A percentile compares a stretch with the other conserved stretches of the same genome.
Conservation (phyloP, 1,140 invertebrate species). For the Teleogryllus occipitalis region DNA sequence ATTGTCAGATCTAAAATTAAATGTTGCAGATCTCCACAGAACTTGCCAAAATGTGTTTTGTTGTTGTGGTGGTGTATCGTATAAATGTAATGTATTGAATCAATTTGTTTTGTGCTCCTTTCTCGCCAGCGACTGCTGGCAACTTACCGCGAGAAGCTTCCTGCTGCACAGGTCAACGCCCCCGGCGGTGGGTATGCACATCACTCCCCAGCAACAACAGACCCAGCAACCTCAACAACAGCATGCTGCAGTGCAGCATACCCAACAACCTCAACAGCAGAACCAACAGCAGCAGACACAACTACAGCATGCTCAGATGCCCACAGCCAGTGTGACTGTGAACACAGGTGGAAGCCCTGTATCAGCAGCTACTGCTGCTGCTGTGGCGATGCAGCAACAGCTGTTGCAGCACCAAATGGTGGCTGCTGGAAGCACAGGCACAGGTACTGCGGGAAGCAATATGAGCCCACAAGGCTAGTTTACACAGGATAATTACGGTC, state of each 20-base stretch:
- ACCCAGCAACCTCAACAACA: slow-evolving; percentile 24
- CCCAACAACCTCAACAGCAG: slow-evolving; percentile 15
- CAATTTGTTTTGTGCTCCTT: background rate
- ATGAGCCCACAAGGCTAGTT: no score
- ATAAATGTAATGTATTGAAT: background rate
- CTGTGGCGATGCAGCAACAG: background rate
- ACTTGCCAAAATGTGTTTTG: background rate
- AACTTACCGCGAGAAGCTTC: background rate
- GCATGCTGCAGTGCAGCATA: background rate
- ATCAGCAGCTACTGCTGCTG: background rate
- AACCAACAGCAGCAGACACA: slow-evolving; percentile 22
- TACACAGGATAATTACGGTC: no score
- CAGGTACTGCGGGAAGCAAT: no score
- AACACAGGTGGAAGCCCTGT: background rate
- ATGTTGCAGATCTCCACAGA: no score
- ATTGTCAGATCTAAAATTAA: no score
- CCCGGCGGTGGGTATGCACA: slow-evolving; percentile 30
- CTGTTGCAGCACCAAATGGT: background rate
- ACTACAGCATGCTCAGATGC: slow-evolving; percentile 13
- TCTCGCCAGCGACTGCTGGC: background rate
- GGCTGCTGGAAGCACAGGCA: no score
- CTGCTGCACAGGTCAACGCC: slow-evolving; percentile 21
- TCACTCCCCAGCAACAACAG: slow-evolving; percentile 41
- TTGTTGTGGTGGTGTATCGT: background rate
- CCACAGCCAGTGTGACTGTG: background rate